These are phyloP conservation scores for Echiichthys vipera DNA, from an alignment of 2,797 vertebrate species.

Conservation along the genomic window DNA sequence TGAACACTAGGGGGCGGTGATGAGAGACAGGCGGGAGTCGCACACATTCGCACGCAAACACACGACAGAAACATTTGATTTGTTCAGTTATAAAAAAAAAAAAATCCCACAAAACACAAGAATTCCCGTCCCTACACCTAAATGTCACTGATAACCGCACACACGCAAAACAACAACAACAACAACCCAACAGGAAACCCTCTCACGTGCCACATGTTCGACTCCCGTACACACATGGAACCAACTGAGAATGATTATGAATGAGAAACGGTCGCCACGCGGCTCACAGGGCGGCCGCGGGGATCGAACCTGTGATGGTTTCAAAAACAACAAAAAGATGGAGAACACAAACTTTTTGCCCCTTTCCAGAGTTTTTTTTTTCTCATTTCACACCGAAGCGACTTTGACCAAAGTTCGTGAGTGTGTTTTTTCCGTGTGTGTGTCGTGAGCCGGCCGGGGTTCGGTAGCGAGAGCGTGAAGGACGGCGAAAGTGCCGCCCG, in stretches of 20 bases:
- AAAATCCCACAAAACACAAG: constrained; percentile 39
- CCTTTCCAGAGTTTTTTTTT: constrained; percentile 19
- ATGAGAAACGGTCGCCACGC: constrained; percentile 58
- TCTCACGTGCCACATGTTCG: constrained; percentile 40
- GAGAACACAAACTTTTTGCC: constrained; percentile 37
- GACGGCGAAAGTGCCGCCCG: not conserved
- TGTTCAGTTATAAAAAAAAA: constrained; percentile 71
- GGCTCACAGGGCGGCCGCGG: constrained; percentile 37
- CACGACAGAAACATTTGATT: constrained; percentile 58
- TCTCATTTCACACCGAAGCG: constrained; percentile 38
- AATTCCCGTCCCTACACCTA: constrained; percentile 63
- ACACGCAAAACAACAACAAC: constrained; percentile 47
- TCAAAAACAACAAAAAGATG: constrained; percentile 17
- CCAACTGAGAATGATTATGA: constrained; percentile 74
- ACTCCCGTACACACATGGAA: constrained; percentile 72
- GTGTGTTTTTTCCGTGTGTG: constrained; percentile 41
- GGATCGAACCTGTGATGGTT: constrained; percentile 88
- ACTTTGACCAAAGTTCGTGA: constrained; percentile 46
- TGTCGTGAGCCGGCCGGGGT: constrained; percentile 16
- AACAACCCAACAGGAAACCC: too few species aligned
- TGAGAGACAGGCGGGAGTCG: constrained; percentile 39
- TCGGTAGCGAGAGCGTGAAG: constrained; percentile 2
- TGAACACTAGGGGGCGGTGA: constrained; percentile 55
- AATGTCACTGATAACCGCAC: constrained; percentile 57
- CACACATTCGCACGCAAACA: constrained; percentile 34